Evolutionary conservation across 2,888 invertebrate genomes (phyloP).

Genomic region (Chymomyza caudatula): DNA sequence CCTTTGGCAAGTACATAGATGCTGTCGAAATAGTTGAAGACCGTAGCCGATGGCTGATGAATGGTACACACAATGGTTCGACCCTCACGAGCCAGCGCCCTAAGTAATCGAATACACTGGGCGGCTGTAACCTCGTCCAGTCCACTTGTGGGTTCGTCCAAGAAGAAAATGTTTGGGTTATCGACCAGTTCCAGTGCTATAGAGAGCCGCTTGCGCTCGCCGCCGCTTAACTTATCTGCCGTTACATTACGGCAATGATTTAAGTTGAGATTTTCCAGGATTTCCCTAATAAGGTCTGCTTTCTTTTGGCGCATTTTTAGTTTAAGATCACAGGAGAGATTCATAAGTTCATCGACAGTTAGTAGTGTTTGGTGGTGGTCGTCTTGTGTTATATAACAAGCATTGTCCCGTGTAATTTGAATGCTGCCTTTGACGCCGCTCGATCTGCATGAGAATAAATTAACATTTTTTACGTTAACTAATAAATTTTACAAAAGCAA

Average conservation of each 20-base stretch:
- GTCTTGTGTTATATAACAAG: slow-evolving; percentile 91
- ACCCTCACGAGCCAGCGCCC: slow-evolving; percentile 81
- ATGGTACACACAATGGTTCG: slow-evolving; percentile 85
- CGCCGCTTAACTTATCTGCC: slow-evolving; percentile 84
- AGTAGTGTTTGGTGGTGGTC: slow-evolving; percentile 86
- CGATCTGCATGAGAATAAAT: slow-evolving; percentile 77
- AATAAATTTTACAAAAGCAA: neutral
- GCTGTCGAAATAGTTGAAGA: slow-evolving; percentile 83
- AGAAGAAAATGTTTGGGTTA: slow-evolving; percentile 90
- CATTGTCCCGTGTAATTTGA: slow-evolving; percentile 85
- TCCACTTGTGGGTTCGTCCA: slow-evolving; percentile 90
- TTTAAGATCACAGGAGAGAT: slow-evolving; percentile 87
- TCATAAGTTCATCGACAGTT: slow-evolving; percentile 87
- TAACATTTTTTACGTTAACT: neutral
- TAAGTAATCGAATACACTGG: slow-evolving; percentile 81
- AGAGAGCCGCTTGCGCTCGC: slow-evolving; percentile 88
- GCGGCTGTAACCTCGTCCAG: slow-evolving; percentile 83
- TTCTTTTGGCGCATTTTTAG: slow-evolving; percentile 76
- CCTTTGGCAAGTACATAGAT: slow-evolving; percentile 84
- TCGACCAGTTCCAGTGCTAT: slow-evolving; percentile 90
- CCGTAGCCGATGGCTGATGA: slow-evolving; percentile 84
- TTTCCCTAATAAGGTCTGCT: slow-evolving; percentile 71
- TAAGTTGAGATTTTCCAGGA: slow-evolving; percentile 74
- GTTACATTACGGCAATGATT: slow-evolving; percentile 74
- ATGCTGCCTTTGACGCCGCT: slow-evolving; percentile 84